phyloP scores from a whole-genome alignment of 23 tunicate genomes.

The Botrylloides violaceus region DNA sequence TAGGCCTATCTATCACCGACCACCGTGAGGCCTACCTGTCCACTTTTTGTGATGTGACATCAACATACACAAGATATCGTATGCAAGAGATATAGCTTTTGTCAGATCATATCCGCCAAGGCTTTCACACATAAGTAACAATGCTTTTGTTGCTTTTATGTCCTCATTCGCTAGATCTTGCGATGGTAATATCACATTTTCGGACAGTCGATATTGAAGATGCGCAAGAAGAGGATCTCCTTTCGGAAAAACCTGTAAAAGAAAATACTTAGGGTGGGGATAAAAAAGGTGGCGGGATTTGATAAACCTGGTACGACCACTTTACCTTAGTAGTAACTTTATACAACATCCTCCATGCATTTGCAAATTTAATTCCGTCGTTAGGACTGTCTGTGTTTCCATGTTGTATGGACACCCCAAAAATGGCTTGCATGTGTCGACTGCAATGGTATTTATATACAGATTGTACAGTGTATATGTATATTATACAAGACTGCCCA shows the following conservation, averaged over 20 bases:
- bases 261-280: background rate
- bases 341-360: background rate
- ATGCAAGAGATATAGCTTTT: background rate
- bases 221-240: background rate
- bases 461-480: too few relatives aligned
- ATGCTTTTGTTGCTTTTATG: background rate
- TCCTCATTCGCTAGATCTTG: background rate
- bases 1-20: too few relatives aligned
- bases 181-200: background rate
- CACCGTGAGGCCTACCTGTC: too few relatives aligned
- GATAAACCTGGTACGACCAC: too few relatives aligned
- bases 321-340: background rate
- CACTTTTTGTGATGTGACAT: background rate
- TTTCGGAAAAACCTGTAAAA: background rate
- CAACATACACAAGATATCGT: background rate
- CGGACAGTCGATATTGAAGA: background rate
- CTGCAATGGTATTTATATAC: too few relatives aligned
- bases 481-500: too few relatives aligned
- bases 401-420: background rate
- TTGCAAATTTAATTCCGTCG: background rate
- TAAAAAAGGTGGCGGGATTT: background rate
- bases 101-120: background rate
- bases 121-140: background rate
- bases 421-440: background rate
- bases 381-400: background rate